phyloP scores from a whole-genome alignment of 1,140 invertebrate species.

The Drosophila littoralis region DNA sequence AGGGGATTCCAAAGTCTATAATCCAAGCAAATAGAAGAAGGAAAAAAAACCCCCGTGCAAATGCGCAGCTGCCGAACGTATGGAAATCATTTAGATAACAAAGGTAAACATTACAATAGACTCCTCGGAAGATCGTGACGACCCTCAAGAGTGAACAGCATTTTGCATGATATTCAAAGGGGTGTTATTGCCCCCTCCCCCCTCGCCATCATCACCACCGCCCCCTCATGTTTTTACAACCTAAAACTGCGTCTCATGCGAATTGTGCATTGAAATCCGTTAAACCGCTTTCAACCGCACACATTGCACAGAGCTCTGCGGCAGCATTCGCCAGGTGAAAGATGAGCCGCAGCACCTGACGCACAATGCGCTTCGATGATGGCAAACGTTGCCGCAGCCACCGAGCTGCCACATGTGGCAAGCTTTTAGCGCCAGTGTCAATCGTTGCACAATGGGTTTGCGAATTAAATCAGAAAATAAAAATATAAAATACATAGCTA shows the following conservation, averaged over 20 bases:
- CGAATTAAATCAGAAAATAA: neutral
- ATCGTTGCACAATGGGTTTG: neutral
- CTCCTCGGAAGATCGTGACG: constrained; percentile 35
- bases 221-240: neutral
- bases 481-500: neutral
- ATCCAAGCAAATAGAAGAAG: neutral
- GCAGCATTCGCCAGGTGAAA: constrained; percentile 71
- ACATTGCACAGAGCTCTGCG: constrained; percentile 49
- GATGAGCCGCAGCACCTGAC: constrained; percentile 61
- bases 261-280: constrained; percentile 31
- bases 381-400: constrained; percentile 3
- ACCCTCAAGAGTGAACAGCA: constrained; percentile 38
- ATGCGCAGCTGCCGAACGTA: constrained; percentile 1
- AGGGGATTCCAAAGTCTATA: neutral
- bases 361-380: constrained; percentile 54
- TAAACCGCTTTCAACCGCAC: constrained; percentile 40
- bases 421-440: constrained; percentile 14
- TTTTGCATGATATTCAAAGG: constrained; percentile 45
- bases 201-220: neutral
- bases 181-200: constrained; percentile 18
- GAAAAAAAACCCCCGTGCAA: neutral
- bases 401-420: constrained; percentile 36
- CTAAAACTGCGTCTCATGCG: constrained; percentile 32
- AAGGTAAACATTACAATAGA: constrained; percentile 40
- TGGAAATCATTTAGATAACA: constrained; percentile 51